These are phyloP conservation scores for Lagopus muta DNA, from an alignment of 2,113 vertebrate species.

Conservation along the genomic window DNA sequence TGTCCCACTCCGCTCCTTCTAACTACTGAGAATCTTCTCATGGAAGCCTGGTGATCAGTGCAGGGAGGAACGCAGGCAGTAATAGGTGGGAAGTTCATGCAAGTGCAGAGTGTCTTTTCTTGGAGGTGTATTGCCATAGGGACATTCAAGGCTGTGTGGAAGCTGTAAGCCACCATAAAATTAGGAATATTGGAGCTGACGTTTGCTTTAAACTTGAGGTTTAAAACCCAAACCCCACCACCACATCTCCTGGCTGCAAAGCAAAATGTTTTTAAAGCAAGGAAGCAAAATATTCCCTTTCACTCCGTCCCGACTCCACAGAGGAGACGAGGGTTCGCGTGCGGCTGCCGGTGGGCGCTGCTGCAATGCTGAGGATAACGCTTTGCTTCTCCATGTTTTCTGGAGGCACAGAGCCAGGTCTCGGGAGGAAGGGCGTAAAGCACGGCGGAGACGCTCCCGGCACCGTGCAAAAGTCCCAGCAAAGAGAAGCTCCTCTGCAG, in stretches of 20 bases:
- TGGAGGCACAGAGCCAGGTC: conserved; percentile 81
- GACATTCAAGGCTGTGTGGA: neutral
- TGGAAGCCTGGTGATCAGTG: neutral
- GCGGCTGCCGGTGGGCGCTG: neutral
- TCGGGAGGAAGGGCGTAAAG: conserved; percentile 76
- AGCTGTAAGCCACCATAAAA: neutral
- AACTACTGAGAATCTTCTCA: neutral
- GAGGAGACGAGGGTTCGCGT: neutral
- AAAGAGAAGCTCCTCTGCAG: conserved; percentile 71
- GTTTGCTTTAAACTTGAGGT: neutral
- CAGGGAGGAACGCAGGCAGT: neutral
- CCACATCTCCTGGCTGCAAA: neutral
- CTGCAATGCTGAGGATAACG: neutral
- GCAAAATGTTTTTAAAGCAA: neutral
- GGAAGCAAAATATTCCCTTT: neutral
- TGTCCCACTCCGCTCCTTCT: neutral
- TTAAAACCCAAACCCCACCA: neutral
- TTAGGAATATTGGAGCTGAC: neutral
- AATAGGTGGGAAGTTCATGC: neutral
- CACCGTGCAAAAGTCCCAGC: conserved; percentile 58
- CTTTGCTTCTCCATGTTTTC: conserved; percentile 14
- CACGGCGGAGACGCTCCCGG: conserved; percentile 66
- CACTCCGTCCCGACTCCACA: neutral
- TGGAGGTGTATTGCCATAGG: neutral
- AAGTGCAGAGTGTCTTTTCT: neutral